Percentiles rank a stretch among this genome's conserved stretches.
Conservation (phyloP, 1,140 invertebrate species). For the Drosophila nigromelanica region DNA sequence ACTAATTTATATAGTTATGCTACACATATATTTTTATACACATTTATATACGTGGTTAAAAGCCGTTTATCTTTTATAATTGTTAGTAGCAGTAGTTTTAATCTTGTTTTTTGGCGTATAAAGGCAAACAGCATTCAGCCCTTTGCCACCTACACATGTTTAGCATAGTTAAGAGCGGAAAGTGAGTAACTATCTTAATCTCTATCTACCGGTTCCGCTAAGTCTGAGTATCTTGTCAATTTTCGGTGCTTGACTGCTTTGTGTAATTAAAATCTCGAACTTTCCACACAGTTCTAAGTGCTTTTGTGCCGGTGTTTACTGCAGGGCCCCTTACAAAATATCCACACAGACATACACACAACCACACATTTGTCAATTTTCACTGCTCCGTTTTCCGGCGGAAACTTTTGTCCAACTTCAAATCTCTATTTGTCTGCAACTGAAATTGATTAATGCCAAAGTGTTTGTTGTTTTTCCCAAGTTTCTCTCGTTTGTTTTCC, state of each 20-base stretch:
- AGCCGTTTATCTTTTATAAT: not conserved
- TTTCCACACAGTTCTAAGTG: slow-evolving; percentile 42
- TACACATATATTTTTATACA: not conserved
- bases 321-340: slow-evolving; percentile 8
- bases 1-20: not conserved
- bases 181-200: slow-evolving; percentile 25
- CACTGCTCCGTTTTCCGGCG: slow-evolving; percentile 10
- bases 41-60: not conserved
- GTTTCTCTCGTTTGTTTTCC: not conserved
- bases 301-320: slow-evolving; percentile 35
- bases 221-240: not conserved
- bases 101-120: slow-evolving; percentile 40
- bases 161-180: slow-evolving; percentile 37
- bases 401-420: slow-evolving; percentile 19
- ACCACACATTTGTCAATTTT: slow-evolving; percentile 4
- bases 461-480: slow-evolving; percentile 2
- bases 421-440: slow-evolving; percentile 7
- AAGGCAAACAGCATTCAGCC: slow-evolving; percentile 38
- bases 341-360: not conserved
- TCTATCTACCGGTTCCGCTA: slow-evolving; percentile 18
- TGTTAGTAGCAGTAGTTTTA: slow-evolving; percentile 15
- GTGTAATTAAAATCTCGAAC: slow-evolving; percentile 72
- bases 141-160: slow-evolving; percentile 49
- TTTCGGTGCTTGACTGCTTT: slow-evolving; percentile 33
- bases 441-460: slow-evolving; percentile 34